Evolutionary conservation across 2,888 invertebrate genomes (phyloP), one percentile per base, ranked within the genome.

Genomic region (Parnassius glacialis): DNA sequence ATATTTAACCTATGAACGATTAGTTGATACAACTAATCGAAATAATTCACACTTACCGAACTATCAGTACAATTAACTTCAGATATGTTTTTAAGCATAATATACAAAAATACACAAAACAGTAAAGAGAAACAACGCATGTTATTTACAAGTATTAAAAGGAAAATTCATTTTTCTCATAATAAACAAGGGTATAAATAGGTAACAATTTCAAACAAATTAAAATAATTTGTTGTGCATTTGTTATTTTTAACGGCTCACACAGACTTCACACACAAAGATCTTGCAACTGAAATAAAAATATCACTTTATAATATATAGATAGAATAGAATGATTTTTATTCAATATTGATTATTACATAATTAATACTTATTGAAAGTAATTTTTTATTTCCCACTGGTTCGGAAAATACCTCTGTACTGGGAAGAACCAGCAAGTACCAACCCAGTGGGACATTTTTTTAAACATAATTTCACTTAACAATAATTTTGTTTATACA

Each of bases 261-360:
- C 64, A 64, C 61, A 64, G 2, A 13, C 45, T 11, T 43, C 42
- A 25, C 25, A 52, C 45, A 13, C 51, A 70, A 61, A 67, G 65
- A 70, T 58, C 62, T 67, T 65, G 44, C 64, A 45, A 72, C 81
- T 81, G 78, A n/a, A 80, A 80, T 70, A 52, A 58, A 50, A 51
- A 43, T 34, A 34, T 34, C 34, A 34, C 34, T 34, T 34, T 34
- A 34, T 34, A 7, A 34, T 34, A 7, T 5, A 34, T 34, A 7
- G 5, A 34, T n/a, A n/a, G n/a, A n/a, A n/a, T n/a, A n/a, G n/a
- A n/a, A n/a, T n/a, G n/a, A n/a, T n/a, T n/a, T n/a, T n/a, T n/a
- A n/a, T n/a, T n/a, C n/a, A n/a, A n/a, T n/a, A n/a, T n/a, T n/a
- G n/a, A n/a, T n/a, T n/a, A n/a, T n/a, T n/a, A n/a, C n/a, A n/a